Evolutionary conservation across 2,888 invertebrate species (phyloP).

Genomic region (Hirtodrosophila confusa): DNA sequence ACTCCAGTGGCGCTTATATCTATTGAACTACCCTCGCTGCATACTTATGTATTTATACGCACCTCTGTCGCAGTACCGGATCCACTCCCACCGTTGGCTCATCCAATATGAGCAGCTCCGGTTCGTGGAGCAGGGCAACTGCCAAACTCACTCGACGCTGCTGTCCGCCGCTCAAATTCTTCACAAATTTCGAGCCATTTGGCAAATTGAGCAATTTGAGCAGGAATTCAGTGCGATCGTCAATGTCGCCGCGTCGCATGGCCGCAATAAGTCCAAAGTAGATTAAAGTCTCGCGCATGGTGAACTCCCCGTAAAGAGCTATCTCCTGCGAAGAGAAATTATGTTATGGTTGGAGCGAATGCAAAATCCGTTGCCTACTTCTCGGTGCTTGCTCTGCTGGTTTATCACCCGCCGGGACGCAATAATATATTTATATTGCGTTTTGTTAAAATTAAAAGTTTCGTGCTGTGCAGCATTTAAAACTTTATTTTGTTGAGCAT

Average conservation of each 20-base stretch:
- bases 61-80: constrained; percentile 92
- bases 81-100: constrained; percentile 98
- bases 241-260: constrained; percentile 88
- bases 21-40: neutral
- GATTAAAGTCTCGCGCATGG: constrained; percentile 91
- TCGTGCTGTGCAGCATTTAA: constrained; percentile 44
- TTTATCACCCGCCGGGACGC: constrained; percentile 37
- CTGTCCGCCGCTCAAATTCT: constrained; percentile 94
- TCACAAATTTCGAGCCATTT: constrained; percentile 87
- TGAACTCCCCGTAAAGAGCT: constrained; percentile 91
- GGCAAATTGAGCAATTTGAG: constrained; percentile 87
- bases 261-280: constrained; percentile 94
- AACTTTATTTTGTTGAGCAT: constrained; percentile 33
- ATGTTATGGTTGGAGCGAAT: constrained; percentile 9
- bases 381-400: constrained; percentile 7
- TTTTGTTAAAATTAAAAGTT: constrained; percentile 65
- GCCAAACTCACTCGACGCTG: constrained; percentile 95
- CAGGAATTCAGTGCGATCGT: constrained; percentile 89
- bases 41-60: constrained; percentile 34
- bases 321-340: constrained; percentile 86
- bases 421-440: constrained; percentile 42
- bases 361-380: constrained; percentile 34
- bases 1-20: neutral
- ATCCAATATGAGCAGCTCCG: constrained; percentile 94
- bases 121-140: constrained; percentile 93